Evolutionary conservation across 2,797 vertebrate species (phyloP).

Genomic region (Echeneis naucrates): DNA sequence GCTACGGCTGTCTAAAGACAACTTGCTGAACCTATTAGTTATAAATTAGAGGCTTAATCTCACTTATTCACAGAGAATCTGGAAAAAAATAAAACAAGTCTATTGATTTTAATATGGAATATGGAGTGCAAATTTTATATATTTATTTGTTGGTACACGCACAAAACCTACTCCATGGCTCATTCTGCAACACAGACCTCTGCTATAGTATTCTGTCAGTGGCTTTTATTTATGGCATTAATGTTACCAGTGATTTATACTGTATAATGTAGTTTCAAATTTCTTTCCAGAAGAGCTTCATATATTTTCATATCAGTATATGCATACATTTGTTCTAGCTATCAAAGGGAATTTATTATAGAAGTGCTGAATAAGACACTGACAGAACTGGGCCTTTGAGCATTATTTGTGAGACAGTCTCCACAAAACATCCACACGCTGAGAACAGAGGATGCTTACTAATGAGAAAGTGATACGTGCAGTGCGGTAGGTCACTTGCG

Average conservation of each 20-base stretch:
- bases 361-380: neutral
- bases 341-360: neutral
- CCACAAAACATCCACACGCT: slow-evolving; percentile 26
- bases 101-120: neutral
- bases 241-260: neutral
- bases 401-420: slow-evolving; percentile 2
- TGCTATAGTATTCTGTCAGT: neutral
- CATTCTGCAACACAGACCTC: neutral
- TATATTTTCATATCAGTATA: too few relatives aligned
- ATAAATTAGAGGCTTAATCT: slow-evolving; percentile 25
- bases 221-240: neutral
- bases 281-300: neutral
- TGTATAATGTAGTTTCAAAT: too few relatives aligned
- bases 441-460: slow-evolving; percentile 67
- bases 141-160: neutral
- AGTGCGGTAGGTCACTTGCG: slow-evolving; percentile 39
- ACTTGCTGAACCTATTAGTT: slow-evolving; percentile 18
- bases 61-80: neutral
- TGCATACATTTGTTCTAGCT: too few relatives aligned
- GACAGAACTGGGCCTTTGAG: neutral
- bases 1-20: slow-evolving; percentile 19
- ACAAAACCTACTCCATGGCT: neutral
- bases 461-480: slow-evolving; percentile 66
- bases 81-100: slow-evolving; percentile 2
- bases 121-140: neutral